Conservation (phyloP, 2,797 vertebrate species). For the Echeneis naucrates region DNA sequence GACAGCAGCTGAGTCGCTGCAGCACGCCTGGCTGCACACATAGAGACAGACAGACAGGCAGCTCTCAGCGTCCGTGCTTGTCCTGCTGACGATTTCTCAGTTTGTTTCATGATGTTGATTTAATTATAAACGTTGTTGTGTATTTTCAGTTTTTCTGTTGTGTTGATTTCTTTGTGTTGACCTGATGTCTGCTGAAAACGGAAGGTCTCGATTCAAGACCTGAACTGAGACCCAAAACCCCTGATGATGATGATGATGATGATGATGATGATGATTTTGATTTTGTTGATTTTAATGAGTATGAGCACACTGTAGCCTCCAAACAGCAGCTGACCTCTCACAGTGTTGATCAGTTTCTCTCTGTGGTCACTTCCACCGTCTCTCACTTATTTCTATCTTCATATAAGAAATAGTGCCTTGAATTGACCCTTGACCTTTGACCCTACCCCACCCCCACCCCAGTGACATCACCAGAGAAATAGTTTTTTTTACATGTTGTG, state of each 20-base stretch:
- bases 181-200: too few species aligned
- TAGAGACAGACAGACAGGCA: slow-evolving; percentile 61
- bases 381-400: slow-evolving; percentile 47
- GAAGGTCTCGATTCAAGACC: too few species aligned
- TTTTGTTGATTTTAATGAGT: slow-evolving; percentile 13
- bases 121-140: too few species aligned
- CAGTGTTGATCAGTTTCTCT: slow-evolving; percentile 3
- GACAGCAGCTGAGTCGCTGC: slow-evolving; percentile 93
- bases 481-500: slow-evolving; percentile 74
- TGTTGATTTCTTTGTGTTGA: too few species aligned
- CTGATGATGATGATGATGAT: too few species aligned
- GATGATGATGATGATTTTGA: too few species aligned
- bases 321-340: background rate
- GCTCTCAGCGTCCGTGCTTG: too few species aligned
- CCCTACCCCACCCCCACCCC: slow-evolving; percentile 25
- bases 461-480: slow-evolving; percentile 41
- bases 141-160: too few species aligned
- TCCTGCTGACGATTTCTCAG: too few species aligned
- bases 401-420: slow-evolving; percentile 81
- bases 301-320: slow-evolving; percentile 48
- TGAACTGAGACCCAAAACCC: too few species aligned
- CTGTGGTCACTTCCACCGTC: slow-evolving; percentile 19
- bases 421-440: slow-evolving; percentile 45
- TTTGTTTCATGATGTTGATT: too few species aligned
- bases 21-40: slow-evolving; percentile 94